These are phyloP conservation scores for Nasonia longicornis DNA, from an alignment of 1,140 invertebrate genomes.

Conservation along the genomic window DNA sequence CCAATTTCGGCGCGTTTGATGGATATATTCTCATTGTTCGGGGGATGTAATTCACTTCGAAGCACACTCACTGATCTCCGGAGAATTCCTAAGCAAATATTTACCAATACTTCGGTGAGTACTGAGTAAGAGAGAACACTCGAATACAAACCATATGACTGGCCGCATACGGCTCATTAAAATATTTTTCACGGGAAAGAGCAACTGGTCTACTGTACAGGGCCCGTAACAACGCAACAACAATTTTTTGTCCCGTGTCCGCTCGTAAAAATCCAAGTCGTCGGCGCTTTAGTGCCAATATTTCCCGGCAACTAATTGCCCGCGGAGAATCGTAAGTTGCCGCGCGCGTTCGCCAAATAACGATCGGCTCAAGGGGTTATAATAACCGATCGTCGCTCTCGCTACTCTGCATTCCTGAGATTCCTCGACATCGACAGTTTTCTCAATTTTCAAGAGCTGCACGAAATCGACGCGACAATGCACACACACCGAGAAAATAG, in stretches of 20 bases:
- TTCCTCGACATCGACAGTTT: neutral
- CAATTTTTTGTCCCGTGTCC: neutral
- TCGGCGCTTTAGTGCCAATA: conserved; percentile 30
- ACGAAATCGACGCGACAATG: neutral
- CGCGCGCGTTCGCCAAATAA: neutral
- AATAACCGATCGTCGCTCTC: conserved; percentile 32
- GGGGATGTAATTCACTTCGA: neutral
- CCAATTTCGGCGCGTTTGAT: neutral
- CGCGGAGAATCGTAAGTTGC: conserved; percentile 32
- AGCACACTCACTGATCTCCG: neutral
- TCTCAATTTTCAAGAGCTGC: too few relatives aligned
- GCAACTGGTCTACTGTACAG: too few relatives aligned
- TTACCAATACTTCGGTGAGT: neutral
- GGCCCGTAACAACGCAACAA: conserved; percentile 1
- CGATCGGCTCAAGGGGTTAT: conserved; percentile 11
- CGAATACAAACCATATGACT: neutral
- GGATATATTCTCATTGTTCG: neutral
- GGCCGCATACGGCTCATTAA: neutral
- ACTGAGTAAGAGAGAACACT: neutral
- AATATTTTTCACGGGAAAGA: conserved; percentile 1
- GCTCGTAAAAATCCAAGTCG: conserved; percentile 6
- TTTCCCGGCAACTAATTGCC: conserved; percentile 33
- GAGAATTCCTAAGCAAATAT: neutral
- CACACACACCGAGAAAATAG: neutral
- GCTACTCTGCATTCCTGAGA: conserved; percentile 12